These are phyloP conservation scores for Tinea semifulvella DNA, from an alignment of 2,888 invertebrate species.

Conservation along the genomic window DNA sequence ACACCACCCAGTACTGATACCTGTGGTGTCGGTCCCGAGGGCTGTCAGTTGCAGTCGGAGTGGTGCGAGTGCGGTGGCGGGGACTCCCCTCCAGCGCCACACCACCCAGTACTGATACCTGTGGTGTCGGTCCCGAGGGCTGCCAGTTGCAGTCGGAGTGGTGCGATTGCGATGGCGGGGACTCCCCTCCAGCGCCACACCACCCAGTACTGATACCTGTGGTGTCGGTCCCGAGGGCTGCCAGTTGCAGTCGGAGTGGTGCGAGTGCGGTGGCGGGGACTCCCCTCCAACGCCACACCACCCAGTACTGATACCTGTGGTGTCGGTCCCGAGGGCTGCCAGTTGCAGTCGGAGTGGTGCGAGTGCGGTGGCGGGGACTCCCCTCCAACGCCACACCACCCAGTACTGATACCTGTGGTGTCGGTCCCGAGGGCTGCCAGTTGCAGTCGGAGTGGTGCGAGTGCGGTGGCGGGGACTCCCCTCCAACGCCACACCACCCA, in stretches of 20 bases:
- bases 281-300: slow-evolving; percentile 49
- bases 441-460: slow-evolving; percentile 48
- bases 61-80: slow-evolving; percentile 34
- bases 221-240: slow-evolving; percentile 32
- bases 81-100: slow-evolving; percentile 38
- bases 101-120: slow-evolving; percentile 40
- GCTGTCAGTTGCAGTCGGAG: slow-evolving; percentile 55
- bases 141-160: slow-evolving; percentile 52
- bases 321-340: slow-evolving; percentile 35
- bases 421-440: slow-evolving; percentile 40
- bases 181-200: slow-evolving; percentile 44
- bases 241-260: slow-evolving; percentile 50
- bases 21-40: slow-evolving; percentile 24
- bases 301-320: slow-evolving; percentile 21
- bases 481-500: slow-evolving; percentile 56
- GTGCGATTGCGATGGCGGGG: slow-evolving; percentile 32
- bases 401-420: background rate
- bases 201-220: slow-evolving; percentile 30
- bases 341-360: slow-evolving; percentile 50
- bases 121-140: slow-evolving; percentile 29
- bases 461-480: slow-evolving; percentile 25
- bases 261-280: slow-evolving; percentile 31
- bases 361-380: slow-evolving; percentile 28
- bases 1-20: too few relatives aligned
- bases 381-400: slow-evolving; percentile 52